Percentiles rank a stretch among this genome's conserved stretches.
Evolutionary conservation across 2,888 invertebrate species (phyloP).

Genomic region (Marasmarcha lunaedactyla): DNA sequence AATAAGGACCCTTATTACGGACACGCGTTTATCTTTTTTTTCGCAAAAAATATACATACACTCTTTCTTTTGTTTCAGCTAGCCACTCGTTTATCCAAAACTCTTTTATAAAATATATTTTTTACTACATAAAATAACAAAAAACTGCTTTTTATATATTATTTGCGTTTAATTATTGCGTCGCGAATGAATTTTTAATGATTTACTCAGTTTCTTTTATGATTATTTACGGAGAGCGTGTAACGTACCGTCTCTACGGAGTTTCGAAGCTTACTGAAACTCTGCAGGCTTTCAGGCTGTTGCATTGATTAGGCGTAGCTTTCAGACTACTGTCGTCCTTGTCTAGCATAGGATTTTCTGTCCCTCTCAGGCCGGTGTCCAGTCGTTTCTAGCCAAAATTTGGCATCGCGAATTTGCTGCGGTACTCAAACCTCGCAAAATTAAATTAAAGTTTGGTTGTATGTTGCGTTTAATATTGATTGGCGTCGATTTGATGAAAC

Average conservation of each 20-base stretch:
- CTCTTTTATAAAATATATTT: too few species aligned
- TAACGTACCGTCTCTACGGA: slow-evolving; percentile 31
- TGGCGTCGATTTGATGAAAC: neutral
- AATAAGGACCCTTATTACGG: too few species aligned
- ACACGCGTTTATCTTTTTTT: too few species aligned
- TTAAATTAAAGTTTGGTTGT: slow-evolving; percentile 30
- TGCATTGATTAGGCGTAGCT: slow-evolving; percentile 68
- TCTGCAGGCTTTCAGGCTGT: slow-evolving; percentile 49
- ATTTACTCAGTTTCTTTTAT: slow-evolving; percentile 25
- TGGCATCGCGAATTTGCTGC: slow-evolving; percentile 43
- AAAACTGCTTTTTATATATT: too few species aligned
- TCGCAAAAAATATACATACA: too few species aligned
- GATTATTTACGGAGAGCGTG: slow-evolving; percentile 19
- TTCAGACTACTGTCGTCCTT: slow-evolving; percentile 28
- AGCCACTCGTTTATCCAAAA: too few species aligned
- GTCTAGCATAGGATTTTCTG: slow-evolving; percentile 20
- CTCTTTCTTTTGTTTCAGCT: too few species aligned
- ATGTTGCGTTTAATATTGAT: slow-evolving; percentile 4
- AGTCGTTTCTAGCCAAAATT: slow-evolving; percentile 46
- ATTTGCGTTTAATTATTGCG: too few species aligned
- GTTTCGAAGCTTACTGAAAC: slow-evolving; percentile 43
- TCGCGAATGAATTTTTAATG: slow-evolving; percentile 8
- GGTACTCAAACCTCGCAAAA: slow-evolving; percentile 40
- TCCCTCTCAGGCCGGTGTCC: slow-evolving; percentile 33
- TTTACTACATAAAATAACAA: too few species aligned